Evolutionary conservation across 30 jellyfish, hydroid and myxozoan species (phyloP).

Genomic region (Hydractinia symbiolongicarpus): DNA sequence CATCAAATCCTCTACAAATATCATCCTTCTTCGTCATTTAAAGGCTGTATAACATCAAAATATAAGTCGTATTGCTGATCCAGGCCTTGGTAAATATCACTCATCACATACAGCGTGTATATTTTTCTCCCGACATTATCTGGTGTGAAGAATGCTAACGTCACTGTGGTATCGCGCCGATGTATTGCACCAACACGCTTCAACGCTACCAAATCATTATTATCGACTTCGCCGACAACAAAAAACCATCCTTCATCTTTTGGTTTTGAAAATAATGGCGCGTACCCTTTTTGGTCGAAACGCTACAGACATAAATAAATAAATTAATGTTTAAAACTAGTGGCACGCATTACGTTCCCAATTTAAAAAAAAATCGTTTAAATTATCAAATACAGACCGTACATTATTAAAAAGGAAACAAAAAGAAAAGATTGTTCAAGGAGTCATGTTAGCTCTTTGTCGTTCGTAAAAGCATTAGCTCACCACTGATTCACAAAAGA

Average conservation of each 20-base stretch:
- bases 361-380: no score
- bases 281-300: constrained; percentile 47
- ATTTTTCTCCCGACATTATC: constrained; percentile 54
- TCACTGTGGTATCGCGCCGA: constrained; percentile 43
- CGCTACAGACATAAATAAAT: constrained; percentile 34
- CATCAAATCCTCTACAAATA: no score
- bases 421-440: no score
- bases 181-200: constrained; percentile 62
- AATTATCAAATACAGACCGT: no score
- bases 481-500: no score
- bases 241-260: constrained; percentile 94
- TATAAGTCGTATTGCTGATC: constrained; percentile 88
- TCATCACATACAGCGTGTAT: constrained; percentile 62
- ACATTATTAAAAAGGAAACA: no score
- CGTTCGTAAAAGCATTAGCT: no score
- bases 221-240: constrained; percentile 71
- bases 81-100: constrained; percentile 80
- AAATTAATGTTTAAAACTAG: no score
- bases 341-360: no score
- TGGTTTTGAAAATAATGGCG: constrained; percentile 74
- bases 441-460: no score
- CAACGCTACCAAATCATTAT: constrained; percentile 66
- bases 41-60: constrained; percentile 48
- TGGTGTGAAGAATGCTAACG: constrained; percentile 71
- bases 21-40: not conserved